These are phyloP conservation scores for Chrysina gloriosa DNA, from an alignment of 2,888 invertebrate genomes.

Conservation along the genomic window DNA sequence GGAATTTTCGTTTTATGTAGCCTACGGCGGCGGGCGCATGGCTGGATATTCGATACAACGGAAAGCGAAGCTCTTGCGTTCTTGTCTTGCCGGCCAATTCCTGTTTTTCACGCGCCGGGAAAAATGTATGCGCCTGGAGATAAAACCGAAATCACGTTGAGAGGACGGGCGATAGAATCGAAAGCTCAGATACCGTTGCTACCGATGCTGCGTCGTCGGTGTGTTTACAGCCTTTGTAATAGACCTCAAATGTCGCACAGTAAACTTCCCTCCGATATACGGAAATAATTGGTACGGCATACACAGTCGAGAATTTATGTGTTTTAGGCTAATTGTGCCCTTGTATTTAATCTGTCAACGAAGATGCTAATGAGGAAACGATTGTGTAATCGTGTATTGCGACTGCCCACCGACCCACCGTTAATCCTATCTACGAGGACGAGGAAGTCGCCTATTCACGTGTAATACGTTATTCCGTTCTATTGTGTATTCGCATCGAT, in stretches of 20 bases:
- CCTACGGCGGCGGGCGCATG: not conserved
- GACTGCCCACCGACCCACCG: not conserved
- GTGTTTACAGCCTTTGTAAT: slow-evolving; percentile 8
- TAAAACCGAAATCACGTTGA: not conserved
- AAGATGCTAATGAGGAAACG: slow-evolving; percentile 45
- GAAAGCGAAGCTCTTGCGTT: slow-evolving; percentile 20
- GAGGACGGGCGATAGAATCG: not conserved
- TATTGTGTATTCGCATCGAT: not conserved
- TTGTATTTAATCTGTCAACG: slow-evolving; percentile 47
- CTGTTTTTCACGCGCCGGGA: slow-evolving; percentile 1
- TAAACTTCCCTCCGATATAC: slow-evolving; percentile 22
- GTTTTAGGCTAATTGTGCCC: slow-evolving; percentile 41
- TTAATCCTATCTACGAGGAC: not conserved
- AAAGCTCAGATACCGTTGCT: not conserved
- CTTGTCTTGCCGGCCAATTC: slow-evolving; percentile 1
- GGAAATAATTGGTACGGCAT: slow-evolving; percentile 32
- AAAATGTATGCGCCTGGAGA: slow-evolving; percentile 2
- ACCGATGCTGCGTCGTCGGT: not conserved
- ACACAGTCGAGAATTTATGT: slow-evolving; percentile 37
- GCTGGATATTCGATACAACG: slow-evolving; percentile 27
- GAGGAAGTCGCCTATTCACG: too few relatives aligned
- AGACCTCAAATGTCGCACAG: slow-evolving; percentile 6
- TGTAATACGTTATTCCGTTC: not conserved
- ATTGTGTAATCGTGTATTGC: slow-evolving; percentile 34
- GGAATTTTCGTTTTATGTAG: slow-evolving; percentile 36